Base-by-base conservation (phyloP, 1,140 invertebrate genomes). In the Carposina sasakii region DNA sequence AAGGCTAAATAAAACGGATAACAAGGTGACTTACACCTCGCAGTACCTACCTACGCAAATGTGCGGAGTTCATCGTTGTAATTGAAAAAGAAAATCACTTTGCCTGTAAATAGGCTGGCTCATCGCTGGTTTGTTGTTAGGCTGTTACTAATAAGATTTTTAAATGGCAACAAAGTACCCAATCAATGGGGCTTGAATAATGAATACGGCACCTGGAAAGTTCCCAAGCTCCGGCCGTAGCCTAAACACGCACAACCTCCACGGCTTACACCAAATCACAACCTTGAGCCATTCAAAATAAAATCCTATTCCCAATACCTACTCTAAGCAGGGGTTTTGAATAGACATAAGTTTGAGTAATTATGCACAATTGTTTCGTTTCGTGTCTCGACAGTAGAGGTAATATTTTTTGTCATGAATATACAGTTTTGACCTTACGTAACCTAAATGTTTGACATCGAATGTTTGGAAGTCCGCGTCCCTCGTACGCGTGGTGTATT, bases 141-240 rank as follows among this genome's bases (percentile, higher is more conserved):
- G 56, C 58, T 72, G 76, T 78, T 75, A 71, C 70, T 83, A 83
- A 83, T 81, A 83, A 83, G 79, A 79, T 83, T 83, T 83, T 83
- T 83, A 83, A 81, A 83, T 76, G 76, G 74, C 77, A 78, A 82
- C 78, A 83, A 83, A 83, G 76, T 83, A 81, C 76, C 79, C 77
- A 83, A 83, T 83, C 79, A 83, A 83, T 83, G 79, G 72, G 60
- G 74, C 75, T 76, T 83, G 79, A 83, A 83, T 83, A 83, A 83
- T 83, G 79, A 83, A 83, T 78, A 72, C 63, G 67, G 63, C 79
- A 83, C 77, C 79, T 83, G 79, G 68, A 50, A 60, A 55, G 68
- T 78, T 81, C 78, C 58, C 74, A 79, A 66, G 69, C 68, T 68
- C 59, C 76, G 76, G 73, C 70, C 63, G 52, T 46, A 48, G 53